Base-by-base conservation (phyloP, 2,888 invertebrate species). In the Sesamia inferens region DNA sequence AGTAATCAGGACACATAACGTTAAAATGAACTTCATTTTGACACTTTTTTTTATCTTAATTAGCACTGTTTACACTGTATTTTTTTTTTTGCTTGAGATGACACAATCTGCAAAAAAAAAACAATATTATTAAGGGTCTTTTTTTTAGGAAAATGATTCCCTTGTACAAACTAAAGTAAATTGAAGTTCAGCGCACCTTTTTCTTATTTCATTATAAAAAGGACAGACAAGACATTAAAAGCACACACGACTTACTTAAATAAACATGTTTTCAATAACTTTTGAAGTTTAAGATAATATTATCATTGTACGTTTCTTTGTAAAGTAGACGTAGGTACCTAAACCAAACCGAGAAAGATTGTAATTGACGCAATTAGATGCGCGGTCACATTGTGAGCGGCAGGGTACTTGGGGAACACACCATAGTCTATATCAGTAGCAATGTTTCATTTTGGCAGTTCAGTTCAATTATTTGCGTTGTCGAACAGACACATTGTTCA, bases 1-100 rank as follows among this genome's bases (percentile, higher is more conserved):
- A 42, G 85, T 74, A 61, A 89, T 22, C 8, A 89, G n/a, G 66
- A 87, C 71, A 79, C 73, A 55, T 61, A 84, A 0, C 54, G 68
- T 3, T 71, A 78, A 62, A 24, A 44, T 8, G 44, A 85, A 87
- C 85, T 71, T 78, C 84, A 84, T 84, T 71, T 75, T 79, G 11
- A 19, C 4, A 13, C 4, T 71, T 22, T 76, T 71, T 22, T 76
- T 68, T 61, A 14, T 14, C 13, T 59, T 64, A 10, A 0, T 55
- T n/a, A 22, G 31, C 69, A 82, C 66, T 31, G 31, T 31, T 31
- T 69, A 7, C 19, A 39, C 10, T 48, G 8, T 31, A 10, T 31
- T 58, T 58, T 24, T 58, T 24, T 54, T 24, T 72, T 16, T 67
- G 51, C 22, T 57, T 51, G 16, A n/a, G 24, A 11, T 22, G 51